Evolutionary conservation across 2,113 vertebrate species (phyloP).

Genomic region (Donacobius atricapilla): DNA sequence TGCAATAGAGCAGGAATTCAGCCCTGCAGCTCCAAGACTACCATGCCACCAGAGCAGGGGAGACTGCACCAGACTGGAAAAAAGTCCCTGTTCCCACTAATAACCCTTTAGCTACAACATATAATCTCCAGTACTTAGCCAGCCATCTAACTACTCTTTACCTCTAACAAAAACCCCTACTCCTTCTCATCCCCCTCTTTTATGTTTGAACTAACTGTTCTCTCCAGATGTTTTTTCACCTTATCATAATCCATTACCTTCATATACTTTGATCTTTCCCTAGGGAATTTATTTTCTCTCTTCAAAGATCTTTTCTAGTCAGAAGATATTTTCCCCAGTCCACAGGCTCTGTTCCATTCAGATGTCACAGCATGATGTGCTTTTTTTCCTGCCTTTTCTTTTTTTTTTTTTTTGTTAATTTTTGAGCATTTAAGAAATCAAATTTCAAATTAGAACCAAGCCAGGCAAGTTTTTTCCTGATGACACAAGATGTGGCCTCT

Average conservation of each 20-base stretch:
- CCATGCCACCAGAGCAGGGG: fast-evolving
- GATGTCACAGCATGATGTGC: neutral
- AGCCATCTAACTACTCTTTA: neutral
- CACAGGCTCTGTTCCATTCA: neutral
- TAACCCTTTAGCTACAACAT: neutral
- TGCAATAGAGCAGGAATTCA: neutral
- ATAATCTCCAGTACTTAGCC: neutral
- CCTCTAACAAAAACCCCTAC: neutral
- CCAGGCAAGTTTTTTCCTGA: neutral
- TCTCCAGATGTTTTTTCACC: neutral
- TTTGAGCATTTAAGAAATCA: neutral
- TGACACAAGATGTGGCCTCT: neutral
- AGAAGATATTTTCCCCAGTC: neutral
- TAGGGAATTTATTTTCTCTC: neutral
- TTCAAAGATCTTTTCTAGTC: neutral
- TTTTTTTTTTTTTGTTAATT: neutral
- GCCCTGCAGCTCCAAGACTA: neutral
- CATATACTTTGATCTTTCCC: conserved; percentile 7
- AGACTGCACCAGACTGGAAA: neutral
- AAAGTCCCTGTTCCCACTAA: neutral
- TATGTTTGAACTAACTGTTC: conserved; percentile 1
- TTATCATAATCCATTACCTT: conserved; percentile 5
- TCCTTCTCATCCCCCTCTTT: neutral
- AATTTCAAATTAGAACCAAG: neutral
- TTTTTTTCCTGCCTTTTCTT: neutral